These are phyloP conservation scores for Arnoldichthys spilopterus DNA, from an alignment of 2,797 vertebrate genomes.

Conservation along the genomic window DNA sequence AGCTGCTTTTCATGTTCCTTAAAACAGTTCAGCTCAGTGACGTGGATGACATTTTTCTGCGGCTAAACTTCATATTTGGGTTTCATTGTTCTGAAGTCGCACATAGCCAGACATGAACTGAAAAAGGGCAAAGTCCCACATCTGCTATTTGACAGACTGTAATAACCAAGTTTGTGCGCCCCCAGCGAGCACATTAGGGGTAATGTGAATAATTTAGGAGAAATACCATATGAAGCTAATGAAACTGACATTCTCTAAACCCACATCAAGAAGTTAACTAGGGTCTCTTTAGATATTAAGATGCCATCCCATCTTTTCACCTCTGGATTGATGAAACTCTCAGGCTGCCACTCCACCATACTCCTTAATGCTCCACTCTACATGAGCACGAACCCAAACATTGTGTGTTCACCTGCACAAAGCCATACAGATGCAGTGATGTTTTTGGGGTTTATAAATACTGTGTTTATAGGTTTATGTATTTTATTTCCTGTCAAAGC, in stretches of 20 bases:
- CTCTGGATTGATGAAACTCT: not conserved
- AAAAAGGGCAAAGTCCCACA: not conserved
- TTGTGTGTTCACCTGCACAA: too few relatives aligned
- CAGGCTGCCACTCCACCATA: not conserved
- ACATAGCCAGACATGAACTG: not conserved
- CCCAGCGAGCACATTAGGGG: not conserved
- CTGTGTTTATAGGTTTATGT: too few relatives aligned
- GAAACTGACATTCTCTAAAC: not conserved
- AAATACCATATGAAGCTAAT: conserved; percentile 1
- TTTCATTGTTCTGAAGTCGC: not conserved
- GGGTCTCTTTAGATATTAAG: not conserved
- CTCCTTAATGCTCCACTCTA: not conserved
- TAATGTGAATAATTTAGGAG: conserved; percentile 15
- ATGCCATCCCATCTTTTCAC: too few relatives aligned
- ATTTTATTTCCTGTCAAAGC: not conserved
- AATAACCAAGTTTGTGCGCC: not conserved
- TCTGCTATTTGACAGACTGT: conserved; percentile 7
- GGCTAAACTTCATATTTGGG: too few relatives aligned
- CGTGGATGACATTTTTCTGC: not conserved
- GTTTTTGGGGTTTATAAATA: too few relatives aligned
- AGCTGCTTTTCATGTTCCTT: too few relatives aligned
- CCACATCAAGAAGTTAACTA: not conserved
- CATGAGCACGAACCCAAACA: not conserved
- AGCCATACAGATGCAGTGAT: too few relatives aligned
- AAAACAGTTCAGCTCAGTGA: too few relatives aligned